Evolutionary conservation across 2,797 vertebrate species (phyloP).

Genomic region (Lepus oiostolus): DNA sequence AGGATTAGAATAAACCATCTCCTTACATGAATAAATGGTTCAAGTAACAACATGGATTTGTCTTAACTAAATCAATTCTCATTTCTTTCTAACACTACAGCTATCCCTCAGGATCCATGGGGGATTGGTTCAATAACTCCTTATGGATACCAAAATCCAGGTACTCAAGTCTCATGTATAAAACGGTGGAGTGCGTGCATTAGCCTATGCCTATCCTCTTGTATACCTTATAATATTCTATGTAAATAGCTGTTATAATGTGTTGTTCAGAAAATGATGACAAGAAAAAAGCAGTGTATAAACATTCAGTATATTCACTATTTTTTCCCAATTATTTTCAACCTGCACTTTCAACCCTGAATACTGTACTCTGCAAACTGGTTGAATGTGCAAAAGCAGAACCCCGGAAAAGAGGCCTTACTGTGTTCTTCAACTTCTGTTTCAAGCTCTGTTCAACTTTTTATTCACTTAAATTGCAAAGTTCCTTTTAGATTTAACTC

Average conservation of each 20-base stretch:
- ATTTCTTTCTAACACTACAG: not conserved
- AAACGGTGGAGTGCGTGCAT: not conserved
- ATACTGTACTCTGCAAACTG: not conserved
- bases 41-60: not conserved
- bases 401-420: not conserved
- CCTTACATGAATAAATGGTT: not conserved
- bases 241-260: not conserved
- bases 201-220: not conserved
- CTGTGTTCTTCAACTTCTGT: not conserved
- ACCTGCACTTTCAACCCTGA: too few relatives aligned
- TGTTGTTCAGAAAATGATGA: not conserved
- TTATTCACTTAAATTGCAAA: not conserved
- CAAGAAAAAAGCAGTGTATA: not conserved
- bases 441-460: not conserved
- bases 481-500: not conserved
- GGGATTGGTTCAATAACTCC: not conserved
- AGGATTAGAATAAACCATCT: not conserved
- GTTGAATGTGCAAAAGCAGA: not conserved
- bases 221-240: not conserved
- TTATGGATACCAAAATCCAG: not conserved
- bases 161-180: not conserved
- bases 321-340: not conserved
- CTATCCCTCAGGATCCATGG: not conserved
- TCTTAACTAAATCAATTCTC: constrained; percentile 5
- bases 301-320: not conserved